Evolutionary conservation across 1,140 invertebrate genomes (phyloP).

Genomic region (Luehdorfia chinensis): DNA sequence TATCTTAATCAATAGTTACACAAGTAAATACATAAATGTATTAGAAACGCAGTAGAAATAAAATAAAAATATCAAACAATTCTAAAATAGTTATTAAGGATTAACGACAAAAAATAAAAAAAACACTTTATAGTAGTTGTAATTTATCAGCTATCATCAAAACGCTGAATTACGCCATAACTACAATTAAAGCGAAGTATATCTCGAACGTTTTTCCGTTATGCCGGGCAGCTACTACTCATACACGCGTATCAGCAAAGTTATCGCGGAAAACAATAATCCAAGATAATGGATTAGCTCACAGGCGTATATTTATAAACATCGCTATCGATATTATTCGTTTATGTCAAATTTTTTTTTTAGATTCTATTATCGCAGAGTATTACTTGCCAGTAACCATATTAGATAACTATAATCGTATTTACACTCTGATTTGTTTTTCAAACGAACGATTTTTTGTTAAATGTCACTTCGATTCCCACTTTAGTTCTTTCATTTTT

Average conservation of each 20-base stretch:
- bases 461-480: too few species aligned
- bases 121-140: too few species aligned
- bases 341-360: too few species aligned
- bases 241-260: slow-evolving; percentile 26
- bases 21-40: too few species aligned
- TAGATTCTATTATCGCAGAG: slow-evolving; percentile 28
- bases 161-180: too few species aligned
- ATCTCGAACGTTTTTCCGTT: slow-evolving; percentile 1
- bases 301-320: slow-evolving; percentile 64
- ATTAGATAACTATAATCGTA: slow-evolving; percentile 21
- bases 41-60: too few species aligned
- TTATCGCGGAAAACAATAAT: slow-evolving; percentile 66
- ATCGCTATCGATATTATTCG: slow-evolving; percentile 56
- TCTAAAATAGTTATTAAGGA: too few species aligned
- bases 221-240: background rate
- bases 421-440: slow-evolving; percentile 18
- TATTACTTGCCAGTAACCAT: slow-evolving; percentile 19
- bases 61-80: too few species aligned
- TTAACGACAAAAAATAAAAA: too few species aligned
- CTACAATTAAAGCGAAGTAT: background rate
- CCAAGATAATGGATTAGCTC: slow-evolving; percentile 71
- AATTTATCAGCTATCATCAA: too few species aligned
- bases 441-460: too few species aligned
- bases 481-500: slow-evolving; percentile 1
- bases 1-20: too few species aligned